Percentiles rank a stretch among this genome's conserved stretches.
Evolutionary conservation across 2,797 vertebrate genomes (phyloP).

Genomic region (Steatocranus sp.): DNA sequence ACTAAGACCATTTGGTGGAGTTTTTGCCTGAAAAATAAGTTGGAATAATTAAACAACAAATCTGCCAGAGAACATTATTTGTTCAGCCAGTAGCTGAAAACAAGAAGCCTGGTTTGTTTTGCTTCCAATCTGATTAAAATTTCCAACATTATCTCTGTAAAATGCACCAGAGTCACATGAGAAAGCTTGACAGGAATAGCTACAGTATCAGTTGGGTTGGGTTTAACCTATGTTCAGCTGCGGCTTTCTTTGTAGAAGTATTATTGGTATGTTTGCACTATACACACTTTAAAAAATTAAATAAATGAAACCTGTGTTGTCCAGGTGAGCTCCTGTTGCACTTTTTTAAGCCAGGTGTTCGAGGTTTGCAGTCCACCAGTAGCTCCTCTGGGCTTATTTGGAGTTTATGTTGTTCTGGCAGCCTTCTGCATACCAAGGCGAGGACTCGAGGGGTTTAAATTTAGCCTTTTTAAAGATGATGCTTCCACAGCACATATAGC

Average conservation of each 20-base stretch:
- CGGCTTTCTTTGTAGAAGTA: background rate
- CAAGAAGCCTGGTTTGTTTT: background rate
- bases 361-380: background rate
- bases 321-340: conserved; percentile 20
- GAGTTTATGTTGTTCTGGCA: conserved; percentile 77
- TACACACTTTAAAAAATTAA: background rate
- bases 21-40: background rate
- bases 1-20: background rate
- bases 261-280: background rate
- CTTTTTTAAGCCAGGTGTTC: conserved; percentile 26
- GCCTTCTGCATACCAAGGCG: conserved; percentile 67
- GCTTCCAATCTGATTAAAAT: background rate
- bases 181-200: background rate
- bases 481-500: conserved; percentile 73
- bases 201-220: background rate
- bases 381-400: conserved; percentile 72
- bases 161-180: background rate
- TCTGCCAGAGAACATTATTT: background rate
- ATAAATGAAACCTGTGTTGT: background rate
- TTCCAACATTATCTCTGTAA: background rate
- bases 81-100: background rate
- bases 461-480: conserved; percentile 81
- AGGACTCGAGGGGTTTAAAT: conserved; percentile 75
- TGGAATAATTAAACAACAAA: background rate
- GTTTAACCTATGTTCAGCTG: background rate